These are phyloP conservation scores for Muscidifurax raptorellus DNA, from an alignment of 1,140 invertebrate genomes.

Conservation along the genomic window DNA sequence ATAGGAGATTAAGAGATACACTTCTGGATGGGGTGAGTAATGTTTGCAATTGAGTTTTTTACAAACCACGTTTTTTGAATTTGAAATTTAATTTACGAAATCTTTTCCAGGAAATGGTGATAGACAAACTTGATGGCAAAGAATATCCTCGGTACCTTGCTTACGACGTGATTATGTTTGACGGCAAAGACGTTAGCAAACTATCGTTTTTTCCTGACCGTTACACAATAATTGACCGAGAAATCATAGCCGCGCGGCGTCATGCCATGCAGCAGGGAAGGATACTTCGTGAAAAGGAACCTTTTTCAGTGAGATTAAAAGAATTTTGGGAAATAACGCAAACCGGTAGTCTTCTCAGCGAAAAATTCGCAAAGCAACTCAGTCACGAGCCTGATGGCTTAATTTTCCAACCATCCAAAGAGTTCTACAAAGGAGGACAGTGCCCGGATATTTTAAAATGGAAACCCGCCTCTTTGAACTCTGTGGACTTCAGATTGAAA, in stretches of 20 bases:
- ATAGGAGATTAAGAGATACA: constrained; percentile 86
- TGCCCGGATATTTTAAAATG: constrained; percentile 95
- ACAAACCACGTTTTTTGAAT: constrained; percentile 9
- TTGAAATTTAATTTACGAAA: background rate
- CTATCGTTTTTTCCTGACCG: constrained; percentile 86
- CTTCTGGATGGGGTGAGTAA: constrained; percentile 92
- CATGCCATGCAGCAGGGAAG: constrained; percentile 85
- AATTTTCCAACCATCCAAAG: constrained; percentile 95
- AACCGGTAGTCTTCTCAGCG: constrained; percentile 83
- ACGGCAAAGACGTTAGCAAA: constrained; percentile 87
- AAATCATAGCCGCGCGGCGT: constrained; percentile 80
- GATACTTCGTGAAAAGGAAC: constrained; percentile 87
- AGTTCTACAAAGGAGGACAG: constrained; percentile 89
- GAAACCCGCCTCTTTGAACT: constrained; percentile 96
- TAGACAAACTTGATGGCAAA: constrained; percentile 83
- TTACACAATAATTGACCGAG: constrained; percentile 84
- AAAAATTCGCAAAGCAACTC: constrained; percentile 90
- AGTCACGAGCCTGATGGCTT: constrained; percentile 97
- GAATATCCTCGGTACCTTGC: constrained; percentile 92
- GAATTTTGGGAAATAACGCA: constrained; percentile 90
- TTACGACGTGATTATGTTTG: constrained; percentile 95
- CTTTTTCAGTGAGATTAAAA: constrained; percentile 91
- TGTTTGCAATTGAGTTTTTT: constrained; percentile 12
- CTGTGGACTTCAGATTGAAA: constrained; percentile 95
- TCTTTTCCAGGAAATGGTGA: constrained; percentile 90